Base-by-base conservation (phyloP, 2,888 invertebrate species). In the Clistopyga incitator region DNA sequence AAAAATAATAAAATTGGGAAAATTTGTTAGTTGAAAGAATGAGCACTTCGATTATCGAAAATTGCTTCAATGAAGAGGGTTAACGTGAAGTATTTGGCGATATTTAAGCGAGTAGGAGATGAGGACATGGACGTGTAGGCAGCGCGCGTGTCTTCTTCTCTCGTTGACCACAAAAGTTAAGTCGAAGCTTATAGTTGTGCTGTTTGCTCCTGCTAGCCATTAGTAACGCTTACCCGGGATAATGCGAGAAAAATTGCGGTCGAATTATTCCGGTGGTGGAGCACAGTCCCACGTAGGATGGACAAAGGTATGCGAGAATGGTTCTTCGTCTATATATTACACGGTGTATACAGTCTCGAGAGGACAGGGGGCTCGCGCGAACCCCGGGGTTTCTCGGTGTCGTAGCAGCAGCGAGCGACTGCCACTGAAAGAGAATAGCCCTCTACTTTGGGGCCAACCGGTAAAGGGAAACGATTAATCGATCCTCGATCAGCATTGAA, bases 221-320 rank as follows among this genome's bases (percentile, higher is more conserved):
- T 90, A 90, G 90, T 90, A 90, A 90, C 89, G 90, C 90, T 90
- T 90, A 90, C 88, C 89, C 87, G 59, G 87, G 82, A 90, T 90
- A 90, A 90, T 89, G 89, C 89, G 89, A 90, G 90, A 90, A 88
- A 90, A 90, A 90, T 90, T 88, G 88, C 86, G 85, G 88, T 90
- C 88, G 88, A 89, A 89, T 89, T 90, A 90, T 90, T 89, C 89
- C 86, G 79, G 82, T 85, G 88, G 90, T 88, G 86, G 83, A 78
- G 85, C 65, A 72, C 68, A 54, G 71, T 61, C 64, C 42, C 68
- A 65, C 70, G 67, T 42, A 83, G 82, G 80, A 78, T 79, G 87
- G 84, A 89, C 87, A 87, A 89, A 88, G 86, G 76, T 89, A 78
- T 59, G 65, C 70, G 47, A 50, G 59, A 72, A 45, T 54, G 65